phyloP scores from a whole-genome alignment of 2,113 vertebrate species.

The Corydoras sp. region DNA sequence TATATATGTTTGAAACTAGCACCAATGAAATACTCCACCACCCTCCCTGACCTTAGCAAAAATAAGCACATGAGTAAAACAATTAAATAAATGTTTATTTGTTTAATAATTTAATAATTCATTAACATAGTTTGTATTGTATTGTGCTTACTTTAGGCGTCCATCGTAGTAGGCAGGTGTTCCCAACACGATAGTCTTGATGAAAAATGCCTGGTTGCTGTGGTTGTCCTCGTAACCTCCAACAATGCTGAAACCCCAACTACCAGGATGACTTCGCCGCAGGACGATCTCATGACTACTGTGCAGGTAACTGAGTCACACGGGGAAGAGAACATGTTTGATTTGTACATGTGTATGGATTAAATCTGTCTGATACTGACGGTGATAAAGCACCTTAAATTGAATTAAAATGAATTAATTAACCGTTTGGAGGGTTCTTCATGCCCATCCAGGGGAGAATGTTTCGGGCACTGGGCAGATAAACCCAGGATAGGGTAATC shows the following conservation, averaged over 20 bases:
- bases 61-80: no score
- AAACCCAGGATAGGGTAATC: no score
- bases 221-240: conserved; percentile 96
- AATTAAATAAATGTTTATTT: no score
- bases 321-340: neutral
- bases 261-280: conserved; percentile 84
- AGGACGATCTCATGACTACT: conserved; percentile 94
- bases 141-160: conserved; percentile 83
- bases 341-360: no score
- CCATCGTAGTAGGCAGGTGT: conserved; percentile 96
- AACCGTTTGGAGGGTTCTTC: no score
- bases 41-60: no score
- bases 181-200: conserved; percentile 96
- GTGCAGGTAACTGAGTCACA: conserved; percentile 76
- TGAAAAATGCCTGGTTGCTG: conserved; percentile 96
- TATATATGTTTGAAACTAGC: no score
- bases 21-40: no score
- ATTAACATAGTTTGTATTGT: neutral
- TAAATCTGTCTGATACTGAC: neutral
- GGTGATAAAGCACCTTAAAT: neutral
- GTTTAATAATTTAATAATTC: no score
- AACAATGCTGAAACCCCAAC: conserved; percentile 98
- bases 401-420: no score
- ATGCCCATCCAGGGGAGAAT: no score
- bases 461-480: no score